Evolutionary conservation across 2,888 invertebrate genomes (phyloP).

Genomic region (Heliconius erato): DNA sequence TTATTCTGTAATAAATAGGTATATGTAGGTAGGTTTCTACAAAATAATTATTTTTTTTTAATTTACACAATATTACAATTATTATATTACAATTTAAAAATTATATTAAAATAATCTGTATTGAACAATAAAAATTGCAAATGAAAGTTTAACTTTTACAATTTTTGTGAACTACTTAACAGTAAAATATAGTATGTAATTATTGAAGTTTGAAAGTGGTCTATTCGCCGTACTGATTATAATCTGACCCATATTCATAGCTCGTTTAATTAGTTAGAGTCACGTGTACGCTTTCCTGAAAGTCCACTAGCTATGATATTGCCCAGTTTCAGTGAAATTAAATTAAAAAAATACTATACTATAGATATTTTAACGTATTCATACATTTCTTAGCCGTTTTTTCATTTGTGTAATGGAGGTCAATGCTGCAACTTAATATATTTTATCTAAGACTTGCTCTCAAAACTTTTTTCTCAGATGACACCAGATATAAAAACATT

Average conservation of each 20-base stretch:
- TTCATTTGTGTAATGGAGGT: no score
- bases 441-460: no score
- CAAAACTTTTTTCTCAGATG: no score
- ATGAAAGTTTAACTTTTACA: not conserved
- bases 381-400: no score
- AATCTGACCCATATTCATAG: constrained; percentile 45
- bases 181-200: constrained; percentile 16
- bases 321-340: not conserved
- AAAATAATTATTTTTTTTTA: no score
- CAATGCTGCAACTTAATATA: no score
- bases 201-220: constrained; percentile 9
- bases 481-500: no score
- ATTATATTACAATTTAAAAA: not conserved
- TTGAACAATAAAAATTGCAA: not conserved
- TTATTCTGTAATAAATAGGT: no score
- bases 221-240: constrained; percentile 42
- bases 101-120: not conserved
- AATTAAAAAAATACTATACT: not conserved
- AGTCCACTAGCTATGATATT: not conserved
- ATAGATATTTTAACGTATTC: no score
- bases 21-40: no score
- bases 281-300: constrained; percentile 37
- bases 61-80: no score
- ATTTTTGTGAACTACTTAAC: not conserved
- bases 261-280: constrained; percentile 15